Evolutionary conservation across 37 sponge, comb jelly and placozoan genomes (phyloP).

Genomic region (Dysidea cf. avara): DNA sequence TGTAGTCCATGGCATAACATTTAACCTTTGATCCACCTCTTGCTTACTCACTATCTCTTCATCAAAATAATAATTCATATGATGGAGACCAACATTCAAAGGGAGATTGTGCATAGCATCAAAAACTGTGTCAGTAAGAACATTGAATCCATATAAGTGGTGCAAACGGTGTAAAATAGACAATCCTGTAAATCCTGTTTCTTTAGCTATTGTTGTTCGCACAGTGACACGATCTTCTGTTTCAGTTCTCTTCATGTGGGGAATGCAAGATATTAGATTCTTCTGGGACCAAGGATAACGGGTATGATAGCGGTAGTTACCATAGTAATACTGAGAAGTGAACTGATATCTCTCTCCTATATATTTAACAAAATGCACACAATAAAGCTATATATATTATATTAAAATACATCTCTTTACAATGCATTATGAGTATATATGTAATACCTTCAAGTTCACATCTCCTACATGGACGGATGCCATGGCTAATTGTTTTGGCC

Average conservation of each 20-base stretch:
- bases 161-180: neutral
- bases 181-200: slow-evolving; percentile 1
- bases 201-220: neutral
- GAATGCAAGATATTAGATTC: neutral
- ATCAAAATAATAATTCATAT: neutral
- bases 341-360: neutral
- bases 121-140: neutral
- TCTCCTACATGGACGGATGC: slow-evolving; percentile 4
- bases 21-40: neutral
- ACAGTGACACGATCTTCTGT: neutral
- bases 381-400: neutral
- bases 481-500: slow-evolving; percentile 8
- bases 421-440: too few relatives aligned
- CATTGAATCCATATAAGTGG: neutral
- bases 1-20: slow-evolving; percentile 18
- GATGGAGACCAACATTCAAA: neutral
- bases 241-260: neutral
- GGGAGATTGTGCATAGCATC: slow-evolving; percentile 5
- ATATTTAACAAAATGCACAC: neutral
- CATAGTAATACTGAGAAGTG: neutral
- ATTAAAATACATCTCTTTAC: neutral
- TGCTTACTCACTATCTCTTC: too few relatives aligned
- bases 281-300: neutral
- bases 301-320: neutral
- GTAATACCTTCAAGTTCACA: too few relatives aligned